phyloP scores from a whole-genome alignment of 1,140 invertebrate species.

The Helicoverpa zea region DNA sequence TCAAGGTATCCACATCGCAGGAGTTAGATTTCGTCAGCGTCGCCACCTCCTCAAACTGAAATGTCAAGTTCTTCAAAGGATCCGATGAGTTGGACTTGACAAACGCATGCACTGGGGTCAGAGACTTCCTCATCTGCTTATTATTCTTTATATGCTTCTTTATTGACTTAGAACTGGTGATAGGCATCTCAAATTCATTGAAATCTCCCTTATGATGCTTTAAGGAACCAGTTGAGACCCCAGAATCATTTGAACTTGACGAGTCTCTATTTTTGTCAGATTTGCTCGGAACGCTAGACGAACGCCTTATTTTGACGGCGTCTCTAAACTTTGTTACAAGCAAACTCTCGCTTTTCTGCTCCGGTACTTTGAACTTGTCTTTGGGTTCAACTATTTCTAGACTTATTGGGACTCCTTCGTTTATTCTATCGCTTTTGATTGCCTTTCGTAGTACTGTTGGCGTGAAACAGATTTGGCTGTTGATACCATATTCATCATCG shows the following conservation, averaged over 20 bases:
- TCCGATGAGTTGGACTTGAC: conserved; percentile 91
- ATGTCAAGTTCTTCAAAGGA: conserved; percentile 90
- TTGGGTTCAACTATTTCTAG: conserved; percentile 58
- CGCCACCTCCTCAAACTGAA: conserved; percentile 90
- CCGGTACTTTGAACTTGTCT: conserved; percentile 74
- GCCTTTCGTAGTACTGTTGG: conserved; percentile 78
- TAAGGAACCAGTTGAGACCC: conserved; percentile 91
- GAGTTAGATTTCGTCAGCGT: conserved; percentile 90
- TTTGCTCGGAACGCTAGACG: conserved; percentile 93
- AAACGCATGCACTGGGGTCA: conserved; percentile 88
- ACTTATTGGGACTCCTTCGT: conserved; percentile 66
- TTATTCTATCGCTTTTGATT: conserved; percentile 73
- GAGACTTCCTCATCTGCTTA: conserved; percentile 73
- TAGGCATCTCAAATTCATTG: conserved; percentile 89
- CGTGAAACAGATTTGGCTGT: conserved; percentile 75
- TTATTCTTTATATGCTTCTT: conserved; percentile 84
- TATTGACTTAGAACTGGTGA: conserved; percentile 84
- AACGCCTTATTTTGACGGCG: conserved; percentile 90
- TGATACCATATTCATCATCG: conserved; percentile 76
- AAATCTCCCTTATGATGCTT: conserved; percentile 89
- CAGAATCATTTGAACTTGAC: conserved; percentile 94
- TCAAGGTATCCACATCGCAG: conserved; percentile 89
- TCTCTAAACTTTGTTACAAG: conserved; percentile 84
- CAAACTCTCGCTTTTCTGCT: conserved; percentile 75
- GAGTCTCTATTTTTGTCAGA: conserved; percentile 92